Evolutionary conservation across 2,888 invertebrate genomes (phyloP), one percentile per base, ranked within the genome.

Genomic region (Halocaridina rubra): DNA sequence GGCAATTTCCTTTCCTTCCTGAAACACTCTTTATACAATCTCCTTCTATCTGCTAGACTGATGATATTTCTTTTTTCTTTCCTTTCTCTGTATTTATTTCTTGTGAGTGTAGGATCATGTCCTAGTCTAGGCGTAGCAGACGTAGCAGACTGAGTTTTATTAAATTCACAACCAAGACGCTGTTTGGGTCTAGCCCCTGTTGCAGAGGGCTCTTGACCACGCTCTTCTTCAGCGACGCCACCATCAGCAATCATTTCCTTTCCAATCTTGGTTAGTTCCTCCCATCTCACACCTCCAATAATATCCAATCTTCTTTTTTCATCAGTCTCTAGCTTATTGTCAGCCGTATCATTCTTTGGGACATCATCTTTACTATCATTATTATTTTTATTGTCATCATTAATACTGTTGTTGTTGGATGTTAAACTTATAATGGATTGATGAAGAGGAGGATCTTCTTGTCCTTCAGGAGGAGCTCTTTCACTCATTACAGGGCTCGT

Each of bases 401-500:
- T 33, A 59, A 57, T 39, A 46, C 24, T 32, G 53, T 64, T 69
- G 57, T 29, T 71, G 24, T 64, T 75, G 13, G 53, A 59, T 10
- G 69, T 33, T 1, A 82, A 33, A 33, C 81, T 82, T 69, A 67
- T 82, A 32, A 77, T 82, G 69, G 76, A 77, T 29, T 82, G 81
- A 24, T 82, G 84, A 10, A 84, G 29, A 5, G 84, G 81, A 27
- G 86, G 86, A 24, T 86, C 86, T 67, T 86, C 86, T 59, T 86
- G 86, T 2, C 86, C 86, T 33, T 86, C 86, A 33, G 86, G 86
- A 16, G 86, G 86, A 5, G 86, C 79, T 30, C 86, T 46, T 59
- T 86, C 86, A 79, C 86, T 86, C 75, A 86, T n/a, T 53, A 75
- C 32, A 16, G 86, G 81, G 39, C 78, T 81, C 39, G 79, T 57